Conservation (phyloP, 2,797 vertebrate genomes). For the Acanthis flammea region DNA sequence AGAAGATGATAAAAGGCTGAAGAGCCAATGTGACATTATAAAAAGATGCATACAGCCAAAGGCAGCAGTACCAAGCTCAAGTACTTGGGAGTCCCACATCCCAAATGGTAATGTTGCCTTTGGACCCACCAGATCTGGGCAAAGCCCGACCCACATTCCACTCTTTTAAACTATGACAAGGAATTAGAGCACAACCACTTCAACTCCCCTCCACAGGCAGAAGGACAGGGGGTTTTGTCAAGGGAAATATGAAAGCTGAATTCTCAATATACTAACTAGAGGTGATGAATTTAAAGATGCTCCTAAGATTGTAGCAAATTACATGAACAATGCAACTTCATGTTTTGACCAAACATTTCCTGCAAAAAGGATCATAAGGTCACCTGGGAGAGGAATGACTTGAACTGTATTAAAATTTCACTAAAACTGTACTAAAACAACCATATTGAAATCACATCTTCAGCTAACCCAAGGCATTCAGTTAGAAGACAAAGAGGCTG, state of each 20-base stretch:
- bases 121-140: background rate
- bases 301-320: background rate
- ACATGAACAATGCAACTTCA: background rate
- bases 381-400: background rate
- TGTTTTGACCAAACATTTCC: background rate
- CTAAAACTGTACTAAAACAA: background rate
- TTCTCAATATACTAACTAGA: background rate
- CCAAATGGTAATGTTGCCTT: background rate
- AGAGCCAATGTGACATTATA: background rate
- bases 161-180: background rate
- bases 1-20: background rate
- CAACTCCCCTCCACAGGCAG: background rate
- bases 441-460: background rate
- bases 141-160: background rate
- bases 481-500: background rate
- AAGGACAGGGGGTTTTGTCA: background rate
- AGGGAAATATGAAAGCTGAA: background rate
- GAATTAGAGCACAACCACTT: background rate
- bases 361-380: background rate
- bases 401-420: background rate
- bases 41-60: background rate
- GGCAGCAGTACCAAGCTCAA: background rate
- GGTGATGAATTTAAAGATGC: background rate
- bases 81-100: background rate
- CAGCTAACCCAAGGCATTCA: background rate